phyloP scores from a whole-genome alignment of 2,888 invertebrate genomes.

The Rhaphigaster nebulosa region DNA sequence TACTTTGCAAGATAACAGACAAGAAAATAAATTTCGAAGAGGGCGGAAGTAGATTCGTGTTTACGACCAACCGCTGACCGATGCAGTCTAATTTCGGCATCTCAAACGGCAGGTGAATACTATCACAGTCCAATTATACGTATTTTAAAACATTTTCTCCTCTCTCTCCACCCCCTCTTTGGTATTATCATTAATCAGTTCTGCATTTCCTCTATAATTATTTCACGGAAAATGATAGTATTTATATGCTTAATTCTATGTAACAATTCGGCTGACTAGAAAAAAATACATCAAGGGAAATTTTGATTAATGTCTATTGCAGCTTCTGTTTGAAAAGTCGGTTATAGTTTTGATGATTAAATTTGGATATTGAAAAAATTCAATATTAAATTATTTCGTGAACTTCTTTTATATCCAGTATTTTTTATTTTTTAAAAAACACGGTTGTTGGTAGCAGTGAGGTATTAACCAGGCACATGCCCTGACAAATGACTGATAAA shows the following conservation, averaged over 20 bases:
- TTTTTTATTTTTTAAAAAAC: too few relatives aligned
- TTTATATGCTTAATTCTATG: not conserved
- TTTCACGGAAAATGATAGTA: not conserved
- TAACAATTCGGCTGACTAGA: not conserved
- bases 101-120: not conserved
- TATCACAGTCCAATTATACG: not conserved
- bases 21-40: not conserved
- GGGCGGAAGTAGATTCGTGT: not conserved
- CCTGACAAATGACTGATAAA: too few relatives aligned
- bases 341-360: too few relatives aligned
- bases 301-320: too few relatives aligned
- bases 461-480: too few relatives aligned
- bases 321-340: too few relatives aligned
- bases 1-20: not conserved
- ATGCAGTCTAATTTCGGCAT: not conserved
- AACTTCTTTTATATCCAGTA: too few relatives aligned
- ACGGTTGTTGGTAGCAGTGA: too few relatives aligned
- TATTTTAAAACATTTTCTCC: not conserved
- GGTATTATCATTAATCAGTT: not conserved
- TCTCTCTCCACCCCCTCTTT: not conserved
- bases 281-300: too few relatives aligned
- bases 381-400: too few relatives aligned
- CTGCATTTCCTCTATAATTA: not conserved
- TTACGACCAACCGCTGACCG: not conserved
- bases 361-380: too few relatives aligned